A percentile compares a stretch with the other conserved stretches of the same genome.
Conservation (phyloP, 2,113 vertebrate species). For the Misgurnus mizolepis region DNA sequence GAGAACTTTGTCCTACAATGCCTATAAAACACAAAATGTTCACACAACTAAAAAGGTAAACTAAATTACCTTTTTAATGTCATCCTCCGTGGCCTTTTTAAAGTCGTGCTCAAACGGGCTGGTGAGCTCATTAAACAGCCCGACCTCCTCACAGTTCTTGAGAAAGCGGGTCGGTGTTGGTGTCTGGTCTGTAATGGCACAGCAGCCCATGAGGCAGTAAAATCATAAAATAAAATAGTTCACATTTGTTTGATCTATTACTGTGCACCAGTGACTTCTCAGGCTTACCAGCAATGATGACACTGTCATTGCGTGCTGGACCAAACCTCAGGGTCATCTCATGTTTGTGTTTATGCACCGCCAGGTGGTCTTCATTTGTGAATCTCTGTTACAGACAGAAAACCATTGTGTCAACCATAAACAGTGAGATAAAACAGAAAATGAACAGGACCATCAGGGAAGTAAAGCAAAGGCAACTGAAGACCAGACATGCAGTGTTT, state of each 20-base stretch:
- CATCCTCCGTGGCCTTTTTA: slow-evolving; percentile 96
- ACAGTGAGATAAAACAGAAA: too few species aligned
- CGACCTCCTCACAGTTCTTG: slow-evolving; percentile 99
- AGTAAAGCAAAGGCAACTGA: background rate
- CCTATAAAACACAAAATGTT: background rate
- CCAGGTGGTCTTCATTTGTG: slow-evolving; percentile 99
- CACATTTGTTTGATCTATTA: background rate
- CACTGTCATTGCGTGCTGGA: slow-evolving; percentile 95
- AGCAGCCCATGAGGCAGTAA: slow-evolving; percentile 8
- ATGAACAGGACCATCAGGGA: too few species aligned
- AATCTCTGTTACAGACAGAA: slow-evolving; percentile 83
- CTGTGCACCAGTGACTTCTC: background rate
- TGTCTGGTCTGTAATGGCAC: slow-evolving; percentile 88
- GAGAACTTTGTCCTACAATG: background rate
- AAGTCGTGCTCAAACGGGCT: slow-evolving; percentile 99
- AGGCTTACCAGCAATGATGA: slow-evolving; percentile 94
- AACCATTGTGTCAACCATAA: background rate
- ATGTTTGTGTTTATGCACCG: slow-evolving; percentile 99
- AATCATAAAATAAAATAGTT: background rate
- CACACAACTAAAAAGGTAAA: background rate
- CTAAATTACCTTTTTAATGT: slow-evolving; percentile 90
- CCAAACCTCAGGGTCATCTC: slow-evolving; percentile 99
- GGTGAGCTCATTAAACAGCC: slow-evolving; percentile 95
- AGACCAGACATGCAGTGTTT: too few species aligned
- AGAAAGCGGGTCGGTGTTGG: slow-evolving; percentile 97